Conservation (phyloP, 2,797 vertebrate genomes). For the Erithacus rubecula region DNA sequence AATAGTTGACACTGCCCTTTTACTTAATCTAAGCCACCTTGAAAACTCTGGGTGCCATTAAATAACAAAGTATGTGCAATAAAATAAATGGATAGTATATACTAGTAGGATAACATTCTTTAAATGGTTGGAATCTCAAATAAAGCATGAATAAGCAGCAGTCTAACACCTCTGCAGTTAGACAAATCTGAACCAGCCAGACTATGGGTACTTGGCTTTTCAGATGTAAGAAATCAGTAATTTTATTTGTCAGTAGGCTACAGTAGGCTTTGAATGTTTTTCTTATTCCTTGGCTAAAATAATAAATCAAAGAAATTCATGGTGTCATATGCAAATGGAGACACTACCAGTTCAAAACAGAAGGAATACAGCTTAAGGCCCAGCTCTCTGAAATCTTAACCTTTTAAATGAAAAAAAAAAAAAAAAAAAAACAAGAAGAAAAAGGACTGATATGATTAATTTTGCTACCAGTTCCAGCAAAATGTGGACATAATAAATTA, state of each 20-base stretch:
- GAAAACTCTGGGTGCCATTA: slow-evolving; percentile 33
- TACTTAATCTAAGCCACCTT: slow-evolving; percentile 1
- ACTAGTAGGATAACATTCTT: background rate
- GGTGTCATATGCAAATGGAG: background rate
- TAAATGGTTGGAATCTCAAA: slow-evolving; percentile 28
- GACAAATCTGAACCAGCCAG: background rate
- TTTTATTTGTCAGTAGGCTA: slow-evolving; percentile 6
- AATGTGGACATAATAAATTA: background rate
- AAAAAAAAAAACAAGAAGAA: background rate
- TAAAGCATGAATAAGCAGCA: slow-evolving; percentile 9
- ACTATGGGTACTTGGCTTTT: background rate
- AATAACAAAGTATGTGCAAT: background rate
- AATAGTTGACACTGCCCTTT: background rate
- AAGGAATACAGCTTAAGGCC: background rate
- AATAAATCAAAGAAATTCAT: slow-evolving; percentile 12
- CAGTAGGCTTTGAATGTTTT: background rate
- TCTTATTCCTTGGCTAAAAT: background rate
- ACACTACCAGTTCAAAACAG: background rate
- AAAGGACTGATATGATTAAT: background rate
- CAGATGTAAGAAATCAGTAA: background rate
- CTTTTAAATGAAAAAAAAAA: background rate
- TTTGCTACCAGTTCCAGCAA: background rate
- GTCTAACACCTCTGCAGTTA: background rate
- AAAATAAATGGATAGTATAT: slow-evolving; percentile 29
- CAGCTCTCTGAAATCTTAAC: background rate